Base-by-base conservation (phyloP, 1,140 invertebrate species). In the Trichogramma pretiosum region DNA sequence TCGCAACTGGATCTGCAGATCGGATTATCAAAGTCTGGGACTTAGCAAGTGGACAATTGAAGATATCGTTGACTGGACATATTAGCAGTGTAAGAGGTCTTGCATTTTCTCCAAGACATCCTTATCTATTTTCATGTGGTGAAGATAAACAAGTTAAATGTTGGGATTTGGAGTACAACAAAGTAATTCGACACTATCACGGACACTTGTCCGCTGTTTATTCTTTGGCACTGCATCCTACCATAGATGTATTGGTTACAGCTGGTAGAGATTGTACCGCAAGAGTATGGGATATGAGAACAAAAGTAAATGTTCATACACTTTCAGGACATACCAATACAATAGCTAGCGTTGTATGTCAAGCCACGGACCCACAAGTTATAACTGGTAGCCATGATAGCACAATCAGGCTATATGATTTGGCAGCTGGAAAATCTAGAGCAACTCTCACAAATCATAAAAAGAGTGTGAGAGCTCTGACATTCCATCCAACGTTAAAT, bases 21-120 rank as follows among this genome's bases (percentile, higher is more conserved):
- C 80, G 96, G 67, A 91, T 99, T 7, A 99, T 99, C 35, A 99
- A 99, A 81, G 97, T 99, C 63, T 99, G 97, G 96, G 97, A 99
- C 67, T 72, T 99, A 46, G 95, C 90, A 1, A 89, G 79, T 63
- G 96, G 96, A 26, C 89, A 88, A 63, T 73, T 99, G 18, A 98
- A 98, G 69, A 82, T 99, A 8, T 99, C 97, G 0, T 73, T 99
- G 5, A 99, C 97, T 26, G 97, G 97, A 21, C 97, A 99, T 64
- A 94, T 99, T 16, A 97, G 93, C 67, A 89, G 89, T 36, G 97
- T 99, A 0, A 77, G 97, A 65, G 97, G 95, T 8, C 73, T 99
- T 5, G 89, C 89, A 42, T 89, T 99, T 19, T 98, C 93, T 51
- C 62, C 84, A 1, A 74, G 93, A 54, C 96, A 99, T 76, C 97